A percentile compares a stretch with the other conserved stretches of the same genome.
phyloP scores from a whole-genome alignment of 2,797 vertebrate genomes.

The Hemibagrus guttatus region DNA sequence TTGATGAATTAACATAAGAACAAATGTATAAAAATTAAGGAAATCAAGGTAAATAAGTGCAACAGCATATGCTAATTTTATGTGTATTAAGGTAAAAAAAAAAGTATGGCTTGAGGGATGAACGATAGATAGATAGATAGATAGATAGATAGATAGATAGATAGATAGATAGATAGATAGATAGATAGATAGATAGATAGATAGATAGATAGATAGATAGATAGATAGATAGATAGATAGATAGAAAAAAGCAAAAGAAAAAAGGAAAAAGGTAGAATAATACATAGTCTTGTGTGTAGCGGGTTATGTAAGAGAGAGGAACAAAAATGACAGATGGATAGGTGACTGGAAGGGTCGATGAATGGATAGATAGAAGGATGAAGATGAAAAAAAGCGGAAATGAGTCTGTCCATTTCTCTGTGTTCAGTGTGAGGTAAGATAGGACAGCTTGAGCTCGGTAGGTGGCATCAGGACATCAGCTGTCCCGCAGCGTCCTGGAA shows the following conservation, averaged over 20 bases:
- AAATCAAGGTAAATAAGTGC: not conserved
- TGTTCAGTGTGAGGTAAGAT: constrained; percentile 1
- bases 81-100: not conserved
- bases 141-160: not conserved
- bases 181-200: too few relatives aligned
- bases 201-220: not conserved
- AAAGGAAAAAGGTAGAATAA: not conserved
- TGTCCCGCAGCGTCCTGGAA: constrained; percentile 25
- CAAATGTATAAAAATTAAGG: not conserved
- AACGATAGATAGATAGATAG: not conserved
- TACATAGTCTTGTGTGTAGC: not conserved
- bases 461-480: constrained; percentile 48
- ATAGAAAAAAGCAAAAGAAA: not conserved
- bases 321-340: constrained; percentile 14
- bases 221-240: not conserved
- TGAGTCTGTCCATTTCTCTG: not conserved
- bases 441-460: constrained; percentile 52
- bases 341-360: constrained; percentile 17
- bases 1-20: not conserved
- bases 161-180: too few relatives aligned
- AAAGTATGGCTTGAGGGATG: not conserved
- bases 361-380: not conserved
- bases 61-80: not conserved
- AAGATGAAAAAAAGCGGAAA: constrained; percentile 2
- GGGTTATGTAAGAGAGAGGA: not conserved